Evolutionary conservation across 2,888 invertebrate genomes (phyloP).

Genomic region (Bugula neritina): DNA sequence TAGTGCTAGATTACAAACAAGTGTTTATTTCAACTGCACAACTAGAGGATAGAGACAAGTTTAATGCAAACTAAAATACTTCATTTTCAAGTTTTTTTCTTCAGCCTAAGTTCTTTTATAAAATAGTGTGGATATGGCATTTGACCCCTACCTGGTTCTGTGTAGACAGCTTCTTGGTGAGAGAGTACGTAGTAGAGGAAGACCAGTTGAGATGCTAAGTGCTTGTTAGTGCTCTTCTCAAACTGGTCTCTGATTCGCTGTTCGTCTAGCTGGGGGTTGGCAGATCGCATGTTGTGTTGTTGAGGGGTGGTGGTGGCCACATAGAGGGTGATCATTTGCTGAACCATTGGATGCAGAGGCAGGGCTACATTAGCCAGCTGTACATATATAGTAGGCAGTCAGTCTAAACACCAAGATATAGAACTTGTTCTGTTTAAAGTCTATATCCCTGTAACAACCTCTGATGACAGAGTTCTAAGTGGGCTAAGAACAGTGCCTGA

Average conservation of each 20-base stretch:
- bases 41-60: too few species aligned
- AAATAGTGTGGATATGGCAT: too few species aligned
- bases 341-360: slow-evolving; percentile 20
- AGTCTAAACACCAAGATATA: too few species aligned
- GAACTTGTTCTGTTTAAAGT: too few species aligned
- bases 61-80: too few species aligned
- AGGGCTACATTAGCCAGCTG: background rate
- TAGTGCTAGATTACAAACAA: too few species aligned
- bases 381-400: background rate
- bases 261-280: slow-evolving; percentile 24
- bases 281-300: slow-evolving; percentile 16
- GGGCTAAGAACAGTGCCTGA: too few species aligned
- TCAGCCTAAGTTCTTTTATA: too few species aligned
- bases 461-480: too few species aligned
- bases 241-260: slow-evolving; percentile 13
- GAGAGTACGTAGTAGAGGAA: slow-evolving; percentile 83
- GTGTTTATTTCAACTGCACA: too few species aligned
- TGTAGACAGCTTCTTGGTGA: slow-evolving; percentile 56
- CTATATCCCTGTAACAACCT: too few species aligned
- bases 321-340: slow-evolving; percentile 6
- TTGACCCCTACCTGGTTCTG: background rate
- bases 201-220: slow-evolving; percentile 76
- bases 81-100: too few species aligned
- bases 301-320: background rate
- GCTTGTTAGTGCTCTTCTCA: background rate